Conservation (phyloP, 92 coral and sea anemone species). For the Parazoanthus swiftii region DNA sequence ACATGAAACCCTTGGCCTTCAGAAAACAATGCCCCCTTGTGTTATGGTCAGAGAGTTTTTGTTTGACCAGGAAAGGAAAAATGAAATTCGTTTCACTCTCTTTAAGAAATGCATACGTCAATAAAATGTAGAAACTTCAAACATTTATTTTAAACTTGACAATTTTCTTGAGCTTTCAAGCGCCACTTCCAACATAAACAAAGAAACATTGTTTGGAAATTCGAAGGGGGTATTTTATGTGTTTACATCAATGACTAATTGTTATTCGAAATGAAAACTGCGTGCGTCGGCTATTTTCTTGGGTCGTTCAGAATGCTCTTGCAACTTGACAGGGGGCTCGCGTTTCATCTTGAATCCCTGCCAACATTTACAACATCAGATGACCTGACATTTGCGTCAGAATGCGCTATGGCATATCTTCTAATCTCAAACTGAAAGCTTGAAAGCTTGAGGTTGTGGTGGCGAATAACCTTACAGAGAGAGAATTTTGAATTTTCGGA, state of each 20-base stretch:
- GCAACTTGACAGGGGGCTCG: not conserved
- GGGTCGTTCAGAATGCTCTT: not conserved
- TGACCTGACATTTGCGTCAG: not conserved
- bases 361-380: not conserved
- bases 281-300: not conserved
- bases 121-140: too few species aligned
- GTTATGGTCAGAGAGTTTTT: slow-evolving; percentile 25
- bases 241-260: slow-evolving; percentile 27
- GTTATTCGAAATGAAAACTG: slow-evolving; percentile 19
- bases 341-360: slow-evolving; percentile 5
- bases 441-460: not conserved
- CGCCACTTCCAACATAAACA: slow-evolving; percentile 8
- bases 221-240: not conserved
- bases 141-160: not conserved
- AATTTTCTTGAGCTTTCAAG: not conserved
- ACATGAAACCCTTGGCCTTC: slow-evolving; percentile 25
- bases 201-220: slow-evolving; percentile 19
- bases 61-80: slow-evolving; percentile 2
- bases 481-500: not conserved
- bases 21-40: slow-evolving; percentile 30
- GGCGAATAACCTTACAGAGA: not conserved
- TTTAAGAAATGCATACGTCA: not conserved
- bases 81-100: slow-evolving; percentile 1
- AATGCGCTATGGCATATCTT: not conserved
- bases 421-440: not conserved